Conservation (phyloP, 2,797 vertebrate genomes). For the Cynopterus sphinx region DNA sequence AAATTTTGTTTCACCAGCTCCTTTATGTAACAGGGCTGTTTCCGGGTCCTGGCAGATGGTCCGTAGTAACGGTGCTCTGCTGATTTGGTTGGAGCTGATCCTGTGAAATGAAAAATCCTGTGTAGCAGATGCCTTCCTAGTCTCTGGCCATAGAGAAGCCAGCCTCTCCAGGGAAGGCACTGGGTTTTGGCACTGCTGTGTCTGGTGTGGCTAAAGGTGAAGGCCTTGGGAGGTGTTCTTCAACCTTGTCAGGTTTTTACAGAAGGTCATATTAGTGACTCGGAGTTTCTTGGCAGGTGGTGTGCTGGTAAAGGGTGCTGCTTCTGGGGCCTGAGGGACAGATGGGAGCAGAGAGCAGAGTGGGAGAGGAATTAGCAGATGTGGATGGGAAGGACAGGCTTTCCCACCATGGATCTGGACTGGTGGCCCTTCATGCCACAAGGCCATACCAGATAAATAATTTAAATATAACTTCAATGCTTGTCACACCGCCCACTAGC, state of each 20-base stretch:
- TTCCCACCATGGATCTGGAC: not conserved
- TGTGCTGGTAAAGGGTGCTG: not conserved
- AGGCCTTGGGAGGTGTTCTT: not conserved
- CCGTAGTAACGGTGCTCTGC: constrained; percentile 73
- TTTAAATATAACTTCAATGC: not conserved
- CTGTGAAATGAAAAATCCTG: constrained; percentile 57
- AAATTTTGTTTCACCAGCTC: constrained; percentile 60
- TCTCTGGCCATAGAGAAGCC: not conserved
- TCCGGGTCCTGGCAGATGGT: constrained; percentile 78
- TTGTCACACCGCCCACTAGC: not conserved
- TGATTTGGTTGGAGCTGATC: constrained; percentile 75
- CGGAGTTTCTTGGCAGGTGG: not conserved
- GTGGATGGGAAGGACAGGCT: not conserved
- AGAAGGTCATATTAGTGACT: not conserved
- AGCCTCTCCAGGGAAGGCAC: not conserved
- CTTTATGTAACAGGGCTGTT: constrained; percentile 77
- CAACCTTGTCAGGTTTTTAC: not conserved
- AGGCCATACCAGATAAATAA: not conserved
- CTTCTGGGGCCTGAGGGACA: not conserved
- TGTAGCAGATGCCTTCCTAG: constrained; percentile 67
- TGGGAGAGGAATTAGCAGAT: not conserved
- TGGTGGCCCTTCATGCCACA: not conserved
- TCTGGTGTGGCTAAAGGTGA: not conserved
- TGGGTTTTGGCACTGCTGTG: not conserved
- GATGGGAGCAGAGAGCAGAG: constrained; percentile 17